Evolutionary conservation across 2,113 vertebrate genomes (phyloP).

Genomic region (Gallinago paraguaiae): DNA sequence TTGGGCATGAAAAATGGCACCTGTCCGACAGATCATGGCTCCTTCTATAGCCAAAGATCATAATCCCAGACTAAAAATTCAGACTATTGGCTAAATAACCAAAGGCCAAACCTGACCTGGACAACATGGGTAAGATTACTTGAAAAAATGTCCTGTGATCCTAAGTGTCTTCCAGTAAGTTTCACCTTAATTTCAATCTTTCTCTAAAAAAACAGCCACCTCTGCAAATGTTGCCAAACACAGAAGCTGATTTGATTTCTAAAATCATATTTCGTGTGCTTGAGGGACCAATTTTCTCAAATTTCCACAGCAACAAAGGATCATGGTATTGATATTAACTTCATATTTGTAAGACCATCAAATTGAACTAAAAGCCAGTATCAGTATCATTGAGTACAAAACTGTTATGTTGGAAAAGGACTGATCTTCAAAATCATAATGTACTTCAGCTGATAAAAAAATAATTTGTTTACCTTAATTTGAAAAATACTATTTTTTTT

Average conservation of each 20-base stretch:
- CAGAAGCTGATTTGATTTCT: background rate
- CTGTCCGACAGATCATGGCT: background rate
- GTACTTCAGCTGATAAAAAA: background rate
- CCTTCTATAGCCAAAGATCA: background rate
- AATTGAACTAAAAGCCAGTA: background rate
- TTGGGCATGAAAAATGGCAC: background rate
- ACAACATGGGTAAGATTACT: background rate
- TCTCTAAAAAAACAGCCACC: background rate
- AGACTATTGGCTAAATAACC: background rate
- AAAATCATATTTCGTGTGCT: background rate
- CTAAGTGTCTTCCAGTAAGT: background rate
- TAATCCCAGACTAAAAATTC: background rate
- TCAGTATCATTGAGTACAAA: background rate
- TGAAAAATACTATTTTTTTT: background rate
- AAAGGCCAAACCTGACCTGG: background rate
- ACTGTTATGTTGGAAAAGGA: background rate
- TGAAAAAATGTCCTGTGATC: background rate
- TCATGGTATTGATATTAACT: background rate
- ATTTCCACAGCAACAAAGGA: background rate
- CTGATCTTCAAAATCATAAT: background rate
- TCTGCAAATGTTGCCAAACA: background rate
- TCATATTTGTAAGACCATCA: background rate
- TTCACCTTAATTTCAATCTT: background rate
- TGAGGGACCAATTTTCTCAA: background rate
- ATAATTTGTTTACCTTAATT: background rate